A percentile compares a stretch with the other conserved stretches of the same genome.
These are phyloP conservation scores for Theretra japonica DNA, from an alignment of 2,888 invertebrate genomes.

Conservation along the genomic window DNA sequence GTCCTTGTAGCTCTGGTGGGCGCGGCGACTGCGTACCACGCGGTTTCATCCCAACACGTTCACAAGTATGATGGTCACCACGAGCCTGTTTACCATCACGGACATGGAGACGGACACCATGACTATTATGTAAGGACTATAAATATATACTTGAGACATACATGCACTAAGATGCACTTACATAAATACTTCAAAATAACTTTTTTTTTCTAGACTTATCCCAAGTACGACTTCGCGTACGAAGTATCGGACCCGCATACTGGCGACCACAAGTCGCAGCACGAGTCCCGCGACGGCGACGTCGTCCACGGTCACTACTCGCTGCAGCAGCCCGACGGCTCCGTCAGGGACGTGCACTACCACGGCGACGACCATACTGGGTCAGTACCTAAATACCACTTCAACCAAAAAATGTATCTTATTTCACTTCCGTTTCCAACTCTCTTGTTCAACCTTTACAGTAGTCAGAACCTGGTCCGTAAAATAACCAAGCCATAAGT, in stretches of 20 bases:
- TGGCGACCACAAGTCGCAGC: slow-evolving; percentile 67
- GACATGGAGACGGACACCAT: slow-evolving; percentile 39
- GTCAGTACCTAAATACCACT: slow-evolving; percentile 44
- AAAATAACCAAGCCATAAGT: too few relatives aligned
- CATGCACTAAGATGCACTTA: not conserved
- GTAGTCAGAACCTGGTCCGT: too few relatives aligned
- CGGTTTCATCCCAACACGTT: slow-evolving; percentile 51
- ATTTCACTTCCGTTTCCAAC: too few relatives aligned
- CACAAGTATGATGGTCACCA: slow-evolving; percentile 50
- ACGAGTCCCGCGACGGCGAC: slow-evolving; percentile 64
- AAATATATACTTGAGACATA: not conserved
- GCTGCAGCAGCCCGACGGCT: slow-evolving; percentile 45
- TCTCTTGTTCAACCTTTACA: too few relatives aligned
- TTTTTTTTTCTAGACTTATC: slow-evolving; percentile 45
- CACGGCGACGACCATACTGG: slow-evolving; percentile 41
- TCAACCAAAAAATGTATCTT: too few relatives aligned
- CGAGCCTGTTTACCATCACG: slow-evolving; percentile 41
- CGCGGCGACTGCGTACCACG: slow-evolving; percentile 43
- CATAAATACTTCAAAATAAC: too few relatives aligned
- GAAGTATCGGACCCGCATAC: slow-evolving; percentile 74
- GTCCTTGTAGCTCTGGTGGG: slow-evolving; percentile 37
- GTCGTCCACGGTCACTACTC: slow-evolving; percentile 46
- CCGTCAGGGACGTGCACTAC: slow-evolving; percentile 41
- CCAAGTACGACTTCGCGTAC: slow-evolving; percentile 65
- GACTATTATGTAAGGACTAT: slow-evolving; percentile 45